phyloP scores from a whole-genome alignment of 2,888 invertebrate species.

The Yponomeuta cagnagella region DNA sequence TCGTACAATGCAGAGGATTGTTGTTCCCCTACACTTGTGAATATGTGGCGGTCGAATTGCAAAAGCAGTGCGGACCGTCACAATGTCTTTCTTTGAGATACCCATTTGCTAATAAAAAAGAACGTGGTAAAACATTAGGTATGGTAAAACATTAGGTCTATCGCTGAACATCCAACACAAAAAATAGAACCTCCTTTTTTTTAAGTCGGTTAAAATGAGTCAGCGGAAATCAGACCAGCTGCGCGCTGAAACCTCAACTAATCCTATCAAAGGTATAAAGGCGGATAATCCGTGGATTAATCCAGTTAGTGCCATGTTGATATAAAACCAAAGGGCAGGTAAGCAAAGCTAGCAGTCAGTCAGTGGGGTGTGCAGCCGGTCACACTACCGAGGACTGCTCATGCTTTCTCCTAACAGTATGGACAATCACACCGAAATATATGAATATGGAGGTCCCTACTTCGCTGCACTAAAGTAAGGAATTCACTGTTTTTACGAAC shows the following conservation, averaged over 20 bases:
- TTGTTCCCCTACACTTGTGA: too few relatives aligned
- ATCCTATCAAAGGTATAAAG: conserved; percentile 61
- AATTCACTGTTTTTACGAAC: conserved; percentile 19
- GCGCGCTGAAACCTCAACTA: conserved; percentile 46
- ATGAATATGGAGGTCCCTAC: conserved; percentile 54
- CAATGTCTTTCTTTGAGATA: too few relatives aligned
- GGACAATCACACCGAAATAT: conserved; percentile 53
- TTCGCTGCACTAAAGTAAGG: conserved; percentile 60
- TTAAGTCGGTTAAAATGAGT: conserved; percentile 24
- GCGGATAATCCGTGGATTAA: conserved; percentile 54
- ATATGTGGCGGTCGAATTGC: too few relatives aligned
- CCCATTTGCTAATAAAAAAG: too few relatives aligned
- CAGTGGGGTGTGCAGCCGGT: conserved; percentile 49
- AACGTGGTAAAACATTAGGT: too few relatives aligned
- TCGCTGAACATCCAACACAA: too few relatives aligned
- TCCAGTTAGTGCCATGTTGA: conserved; percentile 55
- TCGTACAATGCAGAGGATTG: too few relatives aligned
- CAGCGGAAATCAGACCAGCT: conserved; percentile 49
- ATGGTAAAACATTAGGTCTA: too few relatives aligned
- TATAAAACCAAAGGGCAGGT: conserved; percentile 39
- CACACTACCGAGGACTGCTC: conserved; percentile 71
- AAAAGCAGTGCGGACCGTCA: too few relatives aligned
- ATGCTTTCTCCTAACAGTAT: conserved; percentile 34
- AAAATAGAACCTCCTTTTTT: too few relatives aligned
- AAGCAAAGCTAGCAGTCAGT: conserved; percentile 57